Evolutionary conservation across 2,888 invertebrate genomes (phyloP).

Genomic region (Andrena dorsata): DNA sequence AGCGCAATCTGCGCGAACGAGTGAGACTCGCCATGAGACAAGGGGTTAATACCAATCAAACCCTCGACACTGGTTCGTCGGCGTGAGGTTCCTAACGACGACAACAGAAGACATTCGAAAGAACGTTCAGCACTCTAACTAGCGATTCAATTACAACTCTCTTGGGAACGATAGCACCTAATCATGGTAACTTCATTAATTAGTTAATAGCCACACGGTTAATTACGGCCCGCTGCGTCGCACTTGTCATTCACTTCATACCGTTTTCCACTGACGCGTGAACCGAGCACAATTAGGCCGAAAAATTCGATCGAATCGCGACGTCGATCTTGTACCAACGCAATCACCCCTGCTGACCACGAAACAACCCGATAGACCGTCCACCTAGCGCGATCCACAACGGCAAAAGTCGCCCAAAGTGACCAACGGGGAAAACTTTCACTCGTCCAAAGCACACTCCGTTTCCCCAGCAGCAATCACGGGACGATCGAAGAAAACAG

Average conservation of each 20-base stretch:
- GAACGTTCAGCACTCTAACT: neutral
- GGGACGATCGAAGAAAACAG: conserved; percentile 2
- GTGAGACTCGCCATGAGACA: too few species aligned
- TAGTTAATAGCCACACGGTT: conserved; percentile 34
- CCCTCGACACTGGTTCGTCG: conserved; percentile 12
- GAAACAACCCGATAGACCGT: neutral
- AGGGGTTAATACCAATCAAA: conserved; percentile 16
- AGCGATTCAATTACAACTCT: neutral
- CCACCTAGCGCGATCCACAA: neutral
- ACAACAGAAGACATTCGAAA: neutral
- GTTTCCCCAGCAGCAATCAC: neutral
- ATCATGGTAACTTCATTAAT: conserved; percentile 39
- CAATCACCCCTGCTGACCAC: neutral
- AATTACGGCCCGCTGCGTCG: conserved; percentile 41
- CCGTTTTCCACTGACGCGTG: neutral
- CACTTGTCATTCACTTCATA: conserved; percentile 20
- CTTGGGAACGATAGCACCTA: conserved; percentile 36
- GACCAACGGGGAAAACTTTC: conserved; percentile 42
- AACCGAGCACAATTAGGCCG: neutral
- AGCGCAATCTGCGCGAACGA: too few species aligned
- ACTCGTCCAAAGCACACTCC: conserved; percentile 24
- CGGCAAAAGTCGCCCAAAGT: conserved; percentile 8
- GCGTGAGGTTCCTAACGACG: neutral
- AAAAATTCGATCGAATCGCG: neutral
- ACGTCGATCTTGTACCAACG: neutral